Base-by-base conservation (phyloP, 2,113 vertebrate species). In the rat (Rattus norvegicus) region DNA sequence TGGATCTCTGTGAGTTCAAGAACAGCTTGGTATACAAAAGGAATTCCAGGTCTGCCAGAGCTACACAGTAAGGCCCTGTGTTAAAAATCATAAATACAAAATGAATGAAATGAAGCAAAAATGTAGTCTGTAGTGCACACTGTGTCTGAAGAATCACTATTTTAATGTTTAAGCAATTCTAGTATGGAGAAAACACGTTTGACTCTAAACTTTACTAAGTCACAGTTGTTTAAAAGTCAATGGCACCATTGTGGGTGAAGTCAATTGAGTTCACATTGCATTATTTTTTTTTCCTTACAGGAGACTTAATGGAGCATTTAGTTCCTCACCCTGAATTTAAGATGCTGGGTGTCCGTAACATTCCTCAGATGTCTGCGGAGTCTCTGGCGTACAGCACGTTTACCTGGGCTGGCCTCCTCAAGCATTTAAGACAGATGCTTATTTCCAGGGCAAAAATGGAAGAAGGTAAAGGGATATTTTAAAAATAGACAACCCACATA, bases 401-500 rank as follows among this genome's bases (percentile, higher is more conserved):
- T 98, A 99, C 98, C 96, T 99, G 99, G 99, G 98, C 99, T 0
- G 99, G 99, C 47, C 98, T 99, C 89, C 97, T 99, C 97, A 99
- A 99, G 95, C 99, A 99, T 95, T 98, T 99, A 26, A 99, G 99
- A 91, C 99, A 99, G 98, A 99, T 99, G 99, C 99, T 99, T 65
- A 99, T 99, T 97, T 99, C 99, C 30, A 98, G 99, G 91, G 98
- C 99, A 52, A 99, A 98, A 97, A 99, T 99, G 99, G 99, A 99
- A 97, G 99, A 99, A 99, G 99, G 99, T 99, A 98, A 98, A 81
- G 54, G 59, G 12, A 13, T 88, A 90, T 85, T 97, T 94, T 94
- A 96, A 97, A 97, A 95, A 96, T 79, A 96, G 63, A n/a, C 77
- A 96, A 61, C 81, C 95, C 96, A 92, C 94, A 91, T 83, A 26